Evolutionary conservation across 2,113 vertebrate genomes (phyloP).

Genomic region (Pseudorasbora parva): DNA sequence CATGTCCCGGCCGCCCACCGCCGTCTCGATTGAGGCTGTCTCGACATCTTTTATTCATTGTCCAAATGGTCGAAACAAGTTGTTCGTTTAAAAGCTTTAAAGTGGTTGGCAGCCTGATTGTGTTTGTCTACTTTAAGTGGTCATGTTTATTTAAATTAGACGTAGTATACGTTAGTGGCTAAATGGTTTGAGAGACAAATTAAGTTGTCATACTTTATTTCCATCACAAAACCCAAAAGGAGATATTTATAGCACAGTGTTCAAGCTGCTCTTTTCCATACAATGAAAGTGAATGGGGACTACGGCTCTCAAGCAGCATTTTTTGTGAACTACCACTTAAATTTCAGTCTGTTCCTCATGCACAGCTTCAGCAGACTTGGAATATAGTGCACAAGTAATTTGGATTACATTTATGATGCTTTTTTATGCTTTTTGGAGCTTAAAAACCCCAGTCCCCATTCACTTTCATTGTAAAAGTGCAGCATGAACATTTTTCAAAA

Average conservation of each 20-base stretch:
- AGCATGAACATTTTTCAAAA: neutral
- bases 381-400: neutral
- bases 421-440: neutral
- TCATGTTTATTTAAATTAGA: neutral
- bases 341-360: neutral
- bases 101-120: neutral
- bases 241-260: neutral
- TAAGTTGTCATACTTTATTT: neutral
- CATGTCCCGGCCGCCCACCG: conserved; percentile 22
- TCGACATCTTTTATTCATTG: conserved; percentile 52
- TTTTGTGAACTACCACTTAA: neutral
- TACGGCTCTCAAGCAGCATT: neutral
- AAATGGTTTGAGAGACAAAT: neutral
- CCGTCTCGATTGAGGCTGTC: conserved; percentile 30
- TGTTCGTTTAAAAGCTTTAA: neutral
- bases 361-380: neutral
- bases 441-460: neutral
- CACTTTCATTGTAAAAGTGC: neutral
- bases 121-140: neutral
- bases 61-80: conserved; percentile 14
- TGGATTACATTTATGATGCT: neutral
- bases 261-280: neutral
- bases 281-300: neutral
- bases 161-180: neutral
- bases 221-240: neutral